phyloP scores from a whole-genome alignment of 1,140 invertebrate genomes.

The Apis mellifera region Amel_HAv3.1 CM009932.2:9419501-9420000 shows the following conservation, averaged over 20 bases:
- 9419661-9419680: constrained; percentile 8
- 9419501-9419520: no score
- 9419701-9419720: constrained; percentile 35
- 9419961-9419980: not conserved
- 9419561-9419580: not conserved
- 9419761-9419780: constrained; percentile 44
- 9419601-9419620: constrained; percentile 26
- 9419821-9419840: not conserved
- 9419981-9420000: not conserved
- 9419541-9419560: not conserved
- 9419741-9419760: constrained; percentile 53
- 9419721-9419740: constrained; percentile 48
- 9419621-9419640: not conserved
- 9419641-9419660: no score
- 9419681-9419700: constrained; percentile 17
- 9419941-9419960: no score
- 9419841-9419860: no score
- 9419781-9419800: constrained; percentile 19
- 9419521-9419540: not conserved
- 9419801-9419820: not conserved
- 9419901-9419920: no score
- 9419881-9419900: no score
- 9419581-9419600: constrained; percentile 14
- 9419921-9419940: no score
- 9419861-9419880: no score